Evolutionary conservation across 2,113 vertebrate species (phyloP).

Genomic region (Solea solea): DNA sequence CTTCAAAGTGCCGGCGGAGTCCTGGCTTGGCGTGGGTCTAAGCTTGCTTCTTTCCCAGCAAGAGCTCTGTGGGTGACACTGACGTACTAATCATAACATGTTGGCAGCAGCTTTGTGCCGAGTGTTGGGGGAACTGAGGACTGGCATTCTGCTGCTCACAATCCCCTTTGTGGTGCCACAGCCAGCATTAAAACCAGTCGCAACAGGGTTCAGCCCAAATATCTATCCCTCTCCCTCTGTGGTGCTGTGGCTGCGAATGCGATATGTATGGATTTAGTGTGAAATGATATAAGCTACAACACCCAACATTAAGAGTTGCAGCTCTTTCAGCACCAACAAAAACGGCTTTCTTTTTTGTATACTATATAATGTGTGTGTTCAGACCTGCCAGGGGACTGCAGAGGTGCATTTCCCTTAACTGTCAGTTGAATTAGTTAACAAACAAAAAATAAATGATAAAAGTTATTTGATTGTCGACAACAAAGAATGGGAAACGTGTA

Average conservation of each 20-base stretch:
- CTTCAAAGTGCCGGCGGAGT: conserved; percentile 59
- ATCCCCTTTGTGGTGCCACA: conserved; percentile 72
- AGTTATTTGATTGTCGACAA: too few species aligned
- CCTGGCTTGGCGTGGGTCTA: conserved; percentile 73
- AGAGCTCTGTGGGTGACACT: conserved; percentile 62
- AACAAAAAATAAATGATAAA: too few species aligned
- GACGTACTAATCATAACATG: conserved; percentile 79
- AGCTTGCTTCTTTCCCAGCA: conserved; percentile 67
- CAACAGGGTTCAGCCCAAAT: conserved; percentile 67
- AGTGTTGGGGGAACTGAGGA: conserved; percentile 66
- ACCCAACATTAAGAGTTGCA: too few species aligned
- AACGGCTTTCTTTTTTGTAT: too few species aligned
- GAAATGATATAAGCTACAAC: background rate
- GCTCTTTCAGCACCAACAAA: too few species aligned
- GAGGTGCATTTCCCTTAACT: too few species aligned
- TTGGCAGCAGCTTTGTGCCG: conserved; percentile 69
- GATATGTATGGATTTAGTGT: conserved; percentile 7
- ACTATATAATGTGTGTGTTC: too few species aligned
- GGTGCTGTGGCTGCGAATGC: conserved; percentile 11
- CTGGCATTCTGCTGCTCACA: conserved; percentile 70
- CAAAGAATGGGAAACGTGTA: too few species aligned
- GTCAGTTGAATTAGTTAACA: too few species aligned
- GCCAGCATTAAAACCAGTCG: conserved; percentile 69
- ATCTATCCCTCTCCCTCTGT: conserved; percentile 38
- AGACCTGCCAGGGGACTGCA: too few species aligned